These are phyloP conservation scores for Delphinapterus leucas DNA, from an alignment of 2,113 vertebrate species.

Conservation along the genomic window DNA sequence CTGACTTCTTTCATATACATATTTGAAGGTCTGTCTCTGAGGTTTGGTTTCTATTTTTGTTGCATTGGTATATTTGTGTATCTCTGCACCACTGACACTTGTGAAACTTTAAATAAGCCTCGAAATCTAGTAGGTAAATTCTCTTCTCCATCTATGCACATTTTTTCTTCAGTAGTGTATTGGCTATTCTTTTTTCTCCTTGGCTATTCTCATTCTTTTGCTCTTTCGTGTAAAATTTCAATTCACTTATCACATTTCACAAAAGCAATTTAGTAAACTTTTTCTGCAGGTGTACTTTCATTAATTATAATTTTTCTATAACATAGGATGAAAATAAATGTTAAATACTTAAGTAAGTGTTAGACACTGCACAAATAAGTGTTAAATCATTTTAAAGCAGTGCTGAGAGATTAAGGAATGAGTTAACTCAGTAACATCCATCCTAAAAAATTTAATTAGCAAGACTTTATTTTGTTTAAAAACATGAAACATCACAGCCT, in stretches of 20 bases:
- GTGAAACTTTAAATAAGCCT: slow-evolving; percentile 1
- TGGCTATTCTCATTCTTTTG: background rate
- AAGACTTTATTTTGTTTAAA: slow-evolving; percentile 30
- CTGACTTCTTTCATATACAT: background rate
- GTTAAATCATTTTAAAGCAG: background rate
- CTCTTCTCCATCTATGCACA: background rate
- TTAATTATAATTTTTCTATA: slow-evolving; percentile 19
- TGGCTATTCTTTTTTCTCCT: background rate
- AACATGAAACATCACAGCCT: background rate
- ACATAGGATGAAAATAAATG: background rate
- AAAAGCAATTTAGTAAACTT: background rate
- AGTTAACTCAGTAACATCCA: background rate
- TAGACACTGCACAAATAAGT: background rate
- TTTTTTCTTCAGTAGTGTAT: background rate
- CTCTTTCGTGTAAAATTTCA: slow-evolving; percentile 1
- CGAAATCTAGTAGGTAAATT: background rate
- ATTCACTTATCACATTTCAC: background rate
- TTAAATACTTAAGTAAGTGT: background rate
- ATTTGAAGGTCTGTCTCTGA: background rate
- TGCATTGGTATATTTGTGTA: background rate
- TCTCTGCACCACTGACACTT: background rate
- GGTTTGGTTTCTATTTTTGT: background rate
- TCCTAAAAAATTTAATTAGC: slow-evolving; percentile 6
- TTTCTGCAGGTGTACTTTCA: background rate
- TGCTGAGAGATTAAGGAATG: background rate